These are phyloP conservation scores for Folsomia candida DNA, from an alignment of 2,888 invertebrate species.

Conservation along the genomic window DNA sequence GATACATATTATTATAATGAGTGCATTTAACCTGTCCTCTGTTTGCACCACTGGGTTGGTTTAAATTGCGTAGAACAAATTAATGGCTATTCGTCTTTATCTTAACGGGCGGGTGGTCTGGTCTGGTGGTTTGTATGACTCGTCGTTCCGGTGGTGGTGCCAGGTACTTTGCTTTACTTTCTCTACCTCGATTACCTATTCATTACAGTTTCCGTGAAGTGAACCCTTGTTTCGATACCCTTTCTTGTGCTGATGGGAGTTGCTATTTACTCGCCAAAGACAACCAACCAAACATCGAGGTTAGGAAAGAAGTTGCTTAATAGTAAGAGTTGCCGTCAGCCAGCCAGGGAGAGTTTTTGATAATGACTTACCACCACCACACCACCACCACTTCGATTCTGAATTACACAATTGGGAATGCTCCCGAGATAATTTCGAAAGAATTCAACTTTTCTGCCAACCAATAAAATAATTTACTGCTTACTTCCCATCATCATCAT, in stretches of 20 bases:
- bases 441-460: slow-evolving; percentile 45
- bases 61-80: slow-evolving; percentile 12
- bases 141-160: slow-evolving; percentile 7
- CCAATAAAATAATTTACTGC: slow-evolving; percentile 51
- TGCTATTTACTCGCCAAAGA: too few relatives aligned
- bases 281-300: too few relatives aligned
- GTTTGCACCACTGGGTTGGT: slow-evolving; percentile 8
- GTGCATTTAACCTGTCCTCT: slow-evolving; percentile 19
- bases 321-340: too few relatives aligned
- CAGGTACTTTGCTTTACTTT: slow-evolving; percentile 9
- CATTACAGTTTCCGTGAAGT: too few relatives aligned
- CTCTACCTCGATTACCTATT: too few relatives aligned
- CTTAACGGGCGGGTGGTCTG: slow-evolving; percentile 6
- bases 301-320: too few relatives aligned
- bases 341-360: too few relatives aligned
- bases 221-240: too few relatives aligned
- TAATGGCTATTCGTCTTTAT: slow-evolving; percentile 17
- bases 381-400: too few relatives aligned
- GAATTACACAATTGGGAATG: slow-evolving; percentile 49
- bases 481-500: slow-evolving; percentile 7
- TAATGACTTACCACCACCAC: too few relatives aligned
- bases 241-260: too few relatives aligned
- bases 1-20: slow-evolving; percentile 21
- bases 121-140: background rate
- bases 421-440: slow-evolving; percentile 48